Percentiles rank a stretch among this genome's conserved stretches.
These are phyloP conservation scores for Periphyllus acericola DNA, from an alignment of 2,888 invertebrate species.

Conservation along the genomic window DNA sequence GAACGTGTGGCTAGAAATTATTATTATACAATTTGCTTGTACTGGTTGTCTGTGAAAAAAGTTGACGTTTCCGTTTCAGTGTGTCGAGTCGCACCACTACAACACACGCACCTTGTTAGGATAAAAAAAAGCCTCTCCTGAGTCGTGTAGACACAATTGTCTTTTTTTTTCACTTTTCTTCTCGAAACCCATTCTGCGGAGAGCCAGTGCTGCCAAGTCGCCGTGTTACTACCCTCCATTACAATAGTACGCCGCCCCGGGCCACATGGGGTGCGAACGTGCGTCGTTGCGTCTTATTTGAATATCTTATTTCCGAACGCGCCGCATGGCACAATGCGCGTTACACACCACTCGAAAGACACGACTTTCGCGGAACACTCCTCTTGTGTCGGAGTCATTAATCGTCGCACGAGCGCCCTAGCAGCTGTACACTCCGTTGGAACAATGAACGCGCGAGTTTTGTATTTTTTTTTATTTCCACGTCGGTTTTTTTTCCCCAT, in stretches of 20 bases:
- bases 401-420: conserved; percentile 4
- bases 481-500: no score
- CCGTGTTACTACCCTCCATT: background rate
- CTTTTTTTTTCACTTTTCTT: no score
- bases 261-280: background rate
- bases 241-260: background rate
- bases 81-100: no score
- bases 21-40: no score
- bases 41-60: no score
- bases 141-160: no score
- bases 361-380: background rate
- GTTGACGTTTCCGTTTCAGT: no score
- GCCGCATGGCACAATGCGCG: background rate
- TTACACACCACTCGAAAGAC: background rate
- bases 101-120: no score
- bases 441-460: conserved; percentile 22
- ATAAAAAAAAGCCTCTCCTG: no score
- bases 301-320: background rate
- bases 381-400: conserved; percentile 11
- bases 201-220: background rate
- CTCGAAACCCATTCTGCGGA: no score
- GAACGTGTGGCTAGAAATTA: no score
- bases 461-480: background rate
- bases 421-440: background rate
- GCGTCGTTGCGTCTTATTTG: background rate